These are phyloP conservation scores for Acanthiza pusilla DNA, from an alignment of 2,797 vertebrate species.

Conservation along the genomic window DNA sequence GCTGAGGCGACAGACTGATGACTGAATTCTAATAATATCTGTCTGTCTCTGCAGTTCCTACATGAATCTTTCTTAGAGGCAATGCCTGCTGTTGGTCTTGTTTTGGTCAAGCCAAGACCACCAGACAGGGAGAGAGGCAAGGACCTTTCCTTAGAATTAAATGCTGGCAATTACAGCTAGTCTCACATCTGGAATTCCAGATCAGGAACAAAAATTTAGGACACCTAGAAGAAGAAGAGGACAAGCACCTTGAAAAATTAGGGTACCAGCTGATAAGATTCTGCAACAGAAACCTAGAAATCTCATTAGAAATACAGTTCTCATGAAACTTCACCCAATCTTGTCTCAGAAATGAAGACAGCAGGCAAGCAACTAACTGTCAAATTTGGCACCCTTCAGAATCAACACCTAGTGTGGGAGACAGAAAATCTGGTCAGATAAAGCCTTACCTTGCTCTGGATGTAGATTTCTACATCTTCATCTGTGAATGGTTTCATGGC, in stretches of 20 bases:
- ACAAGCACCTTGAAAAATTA: not conserved
- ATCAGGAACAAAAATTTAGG: not conserved
- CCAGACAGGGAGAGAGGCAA: not conserved
- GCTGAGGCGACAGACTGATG: not conserved
- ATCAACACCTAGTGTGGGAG: slow-evolving; percentile 52
- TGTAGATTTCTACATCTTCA: slow-evolving; percentile 73
- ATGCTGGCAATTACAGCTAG: not conserved
- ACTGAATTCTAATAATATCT: not conserved
- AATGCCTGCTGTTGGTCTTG: accelerated
- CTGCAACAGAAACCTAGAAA: not conserved
- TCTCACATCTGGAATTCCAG: not conserved
- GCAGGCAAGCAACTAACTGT: slow-evolving; percentile 46
- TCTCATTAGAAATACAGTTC: slow-evolving; percentile 44
- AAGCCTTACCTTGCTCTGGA: slow-evolving; percentile 76
- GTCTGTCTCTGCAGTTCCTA: not conserved
- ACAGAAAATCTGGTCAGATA: slow-evolving; percentile 53
- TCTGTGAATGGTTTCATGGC: slow-evolving; percentile 76
- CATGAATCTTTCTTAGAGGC: not conserved
- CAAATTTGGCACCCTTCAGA: slow-evolving; percentile 38
- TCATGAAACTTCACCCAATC: slow-evolving; percentile 3
- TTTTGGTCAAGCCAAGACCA: not conserved
- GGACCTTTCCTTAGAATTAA: not conserved
- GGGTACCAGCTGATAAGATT: not conserved
- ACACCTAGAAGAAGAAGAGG: not conserved
- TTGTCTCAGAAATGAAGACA: slow-evolving; percentile 31